These are phyloP conservation scores for Netelia virgata DNA, from an alignment of 2,888 invertebrate genomes.

Conservation along the genomic window DNA sequence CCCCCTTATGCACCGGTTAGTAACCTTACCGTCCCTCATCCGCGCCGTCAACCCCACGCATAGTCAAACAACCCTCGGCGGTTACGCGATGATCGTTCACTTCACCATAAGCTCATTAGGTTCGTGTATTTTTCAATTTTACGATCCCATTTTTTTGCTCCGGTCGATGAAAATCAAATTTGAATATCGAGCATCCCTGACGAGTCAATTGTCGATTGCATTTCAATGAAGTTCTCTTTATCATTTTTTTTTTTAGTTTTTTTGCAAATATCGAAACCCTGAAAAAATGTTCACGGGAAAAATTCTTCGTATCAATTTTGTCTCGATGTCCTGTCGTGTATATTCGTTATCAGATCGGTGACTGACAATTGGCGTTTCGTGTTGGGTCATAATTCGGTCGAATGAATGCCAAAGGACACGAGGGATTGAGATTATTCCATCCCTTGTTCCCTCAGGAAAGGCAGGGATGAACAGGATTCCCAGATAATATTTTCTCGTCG, in stretches of 20 bases:
- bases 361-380: no score
- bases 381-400: background rate
- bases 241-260: no score
- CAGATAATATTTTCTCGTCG: no score
- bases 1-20: background rate
- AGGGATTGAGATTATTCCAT: conserved; percentile 20
- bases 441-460: background rate
- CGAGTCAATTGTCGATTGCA: no score
- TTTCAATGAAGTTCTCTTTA: no score
- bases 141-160: background rate
- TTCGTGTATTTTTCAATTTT: background rate
- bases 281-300: no score
- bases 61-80: conserved; percentile 35
- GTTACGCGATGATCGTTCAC: conserved; percentile 23
- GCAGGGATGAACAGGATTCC: background rate
- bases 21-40: background rate
- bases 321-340: no score
- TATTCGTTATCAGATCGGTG: no score
- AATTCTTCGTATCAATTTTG: no score
- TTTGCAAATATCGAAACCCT: no score
- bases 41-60: conserved; percentile 3
- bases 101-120: background rate
- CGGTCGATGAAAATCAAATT: background rate
- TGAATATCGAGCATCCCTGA: background rate
- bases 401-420: background rate